These are phyloP conservation scores for Poecilobothrus nobilitatus DNA, from an alignment of 2,888 invertebrate genomes.

Conservation along the genomic window DNA sequence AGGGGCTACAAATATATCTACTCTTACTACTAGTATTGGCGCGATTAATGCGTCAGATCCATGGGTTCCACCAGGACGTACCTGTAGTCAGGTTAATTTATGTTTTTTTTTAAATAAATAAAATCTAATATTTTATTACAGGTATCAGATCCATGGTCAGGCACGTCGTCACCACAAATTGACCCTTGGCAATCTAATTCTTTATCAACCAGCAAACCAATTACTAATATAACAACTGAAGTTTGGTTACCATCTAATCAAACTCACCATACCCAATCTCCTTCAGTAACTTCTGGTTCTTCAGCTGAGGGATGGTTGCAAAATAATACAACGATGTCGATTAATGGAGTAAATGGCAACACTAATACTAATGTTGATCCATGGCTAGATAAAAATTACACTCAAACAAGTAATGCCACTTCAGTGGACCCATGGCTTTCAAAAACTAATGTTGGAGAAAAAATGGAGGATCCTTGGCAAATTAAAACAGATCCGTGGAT, in stretches of 20 bases:
- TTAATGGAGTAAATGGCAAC: constrained; percentile 28
- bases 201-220: constrained; percentile 24
- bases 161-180: constrained; percentile 37
- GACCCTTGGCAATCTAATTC: constrained; percentile 41
- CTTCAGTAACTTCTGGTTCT: constrained; percentile 41
- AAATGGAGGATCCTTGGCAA: constrained; percentile 37
- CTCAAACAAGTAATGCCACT: constrained; percentile 17
- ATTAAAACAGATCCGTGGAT: constrained; percentile 54
- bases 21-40: constrained; percentile 43
- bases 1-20: constrained; percentile 51
- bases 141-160: constrained; percentile 42
- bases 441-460: constrained; percentile 22
- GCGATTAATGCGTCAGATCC: constrained; percentile 51
- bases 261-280: constrained; percentile 38
- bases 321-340: constrained; percentile 24
- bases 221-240: constrained; percentile 26
- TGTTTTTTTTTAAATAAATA: neutral
- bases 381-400: constrained; percentile 32
- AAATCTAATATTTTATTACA: constrained; percentile 18
- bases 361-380: constrained; percentile 32
- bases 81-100: constrained; percentile 49
- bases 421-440: constrained; percentile 20
- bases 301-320: constrained; percentile 44
- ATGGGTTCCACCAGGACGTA: constrained; percentile 57
- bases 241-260: constrained; percentile 30